Evolutionary conservation across 2,797 vertebrate genomes (phyloP).

Genomic region (Smutsia temminckii): DNA sequence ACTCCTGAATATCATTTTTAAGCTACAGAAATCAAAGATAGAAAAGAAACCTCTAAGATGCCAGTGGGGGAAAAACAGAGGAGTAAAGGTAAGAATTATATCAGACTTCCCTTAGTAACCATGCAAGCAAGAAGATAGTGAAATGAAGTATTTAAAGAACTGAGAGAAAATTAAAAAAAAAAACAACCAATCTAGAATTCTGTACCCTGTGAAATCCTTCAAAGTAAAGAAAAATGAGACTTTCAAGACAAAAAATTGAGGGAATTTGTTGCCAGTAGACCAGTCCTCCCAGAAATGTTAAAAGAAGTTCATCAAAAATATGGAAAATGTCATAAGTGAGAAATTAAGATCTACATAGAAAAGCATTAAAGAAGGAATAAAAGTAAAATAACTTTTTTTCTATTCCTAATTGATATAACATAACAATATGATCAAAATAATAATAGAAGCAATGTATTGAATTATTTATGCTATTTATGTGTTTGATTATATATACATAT

Average conservation of each 20-base stretch:
- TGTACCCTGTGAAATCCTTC: neutral
- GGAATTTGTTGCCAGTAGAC: neutral
- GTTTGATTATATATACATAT: neutral
- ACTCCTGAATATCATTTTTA: neutral
- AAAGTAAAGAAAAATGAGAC: neutral
- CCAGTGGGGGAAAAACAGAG: neutral
- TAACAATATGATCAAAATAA: neutral
- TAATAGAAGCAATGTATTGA: neutral
- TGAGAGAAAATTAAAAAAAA: neutral
- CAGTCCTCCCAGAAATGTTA: neutral
- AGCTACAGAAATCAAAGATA: neutral
- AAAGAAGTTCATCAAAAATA: neutral
- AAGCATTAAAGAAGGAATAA: neutral
- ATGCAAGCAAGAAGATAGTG: neutral
- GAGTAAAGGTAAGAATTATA: neutral
- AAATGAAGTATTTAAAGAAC: neutral
- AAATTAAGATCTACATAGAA: neutral
- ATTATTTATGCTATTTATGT: too few species aligned
- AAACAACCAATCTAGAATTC: neutral
- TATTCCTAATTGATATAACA: neutral
- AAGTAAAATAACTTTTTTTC: neutral
- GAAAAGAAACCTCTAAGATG: neutral
- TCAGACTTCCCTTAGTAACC: neutral
- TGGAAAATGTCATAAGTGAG: neutral
- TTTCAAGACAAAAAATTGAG: neutral